Base-by-base conservation (phyloP, 2,888 invertebrate genomes). In the Hypomecis punctinalis region DNA sequence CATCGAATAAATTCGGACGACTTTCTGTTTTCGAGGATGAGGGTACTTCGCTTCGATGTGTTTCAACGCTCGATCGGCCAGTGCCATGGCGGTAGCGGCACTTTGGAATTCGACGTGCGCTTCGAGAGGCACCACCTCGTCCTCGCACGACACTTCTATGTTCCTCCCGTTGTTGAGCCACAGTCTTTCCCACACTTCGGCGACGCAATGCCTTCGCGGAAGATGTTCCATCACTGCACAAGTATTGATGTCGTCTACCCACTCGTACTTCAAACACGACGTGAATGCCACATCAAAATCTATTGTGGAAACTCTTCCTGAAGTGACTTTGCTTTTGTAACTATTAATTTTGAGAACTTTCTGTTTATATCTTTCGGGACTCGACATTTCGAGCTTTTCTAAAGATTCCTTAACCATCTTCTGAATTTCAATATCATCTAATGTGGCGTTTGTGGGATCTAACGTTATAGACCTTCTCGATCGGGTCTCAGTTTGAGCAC, bases 41-140 rank as follows among this genome's bases (percentile, higher is more conserved):
- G 90, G 90, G 70, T 93, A 93, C 68, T 91, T 93, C 0, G 89
- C 89, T 73, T 93, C 93, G 39, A 93, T 88, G 47, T 89, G 85
- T 76, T 85, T 91, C 49, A 93, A 73, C 3, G 90, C 88, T 67
- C 85, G 82, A 48, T 82, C 78, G 1, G 90, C 90, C 13, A 93
- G 63, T 39, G 79, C 78, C 70, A 76, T 83, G 2, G 88, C 88
- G 55, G 80, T 81, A 59, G 86, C 83, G 10, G 86, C 79, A 63
- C 80, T 86, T 66, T 86, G 83, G 49, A 86, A 85, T 68, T 87
- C 85, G 40, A 86, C 80, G 43, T 86, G 85, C 5, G 84, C 75
- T 73, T 89, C 85, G 43, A 90, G 68, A 2, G 88, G 86, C 5
- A 84, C 82, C 58, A 88, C 88, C 49, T 89, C 86, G 58, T 90